Evolutionary conservation across 1,140 invertebrate genomes (phyloP).

Genomic region (Aricia agestis): DNA sequence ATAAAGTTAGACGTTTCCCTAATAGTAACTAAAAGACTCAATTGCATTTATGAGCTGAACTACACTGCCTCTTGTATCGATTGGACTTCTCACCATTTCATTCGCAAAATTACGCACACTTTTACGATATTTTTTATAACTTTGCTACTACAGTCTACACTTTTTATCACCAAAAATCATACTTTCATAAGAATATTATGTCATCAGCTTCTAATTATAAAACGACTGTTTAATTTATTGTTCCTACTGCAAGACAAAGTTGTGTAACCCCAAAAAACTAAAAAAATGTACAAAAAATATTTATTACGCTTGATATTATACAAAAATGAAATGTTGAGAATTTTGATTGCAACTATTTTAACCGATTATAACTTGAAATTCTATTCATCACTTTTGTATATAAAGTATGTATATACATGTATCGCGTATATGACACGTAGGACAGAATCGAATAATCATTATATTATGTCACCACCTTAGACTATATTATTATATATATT

Average conservation of each 20-base stretch:
- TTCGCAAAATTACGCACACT: neutral
- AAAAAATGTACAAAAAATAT: slow-evolving; percentile 13
- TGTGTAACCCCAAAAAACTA: slow-evolving; percentile 6
- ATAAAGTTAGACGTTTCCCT: slow-evolving; percentile 14
- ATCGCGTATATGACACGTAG: slow-evolving; percentile 37
- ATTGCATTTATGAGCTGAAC: slow-evolving; percentile 39
- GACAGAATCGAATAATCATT: slow-evolving; percentile 32
- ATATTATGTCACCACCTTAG: slow-evolving; percentile 53
- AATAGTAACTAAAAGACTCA: slow-evolving; percentile 34
- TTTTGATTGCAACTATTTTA: neutral
- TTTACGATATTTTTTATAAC: slow-evolving; percentile 2
- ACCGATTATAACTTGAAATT: slow-evolving; percentile 11
- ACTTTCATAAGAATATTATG: neutral
- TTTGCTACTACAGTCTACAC: neutral
- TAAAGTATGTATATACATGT: slow-evolving; percentile 65
- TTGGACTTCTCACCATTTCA: slow-evolving; percentile 6
- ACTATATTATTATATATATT: slow-evolving; percentile 61
- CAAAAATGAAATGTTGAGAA: neutral
- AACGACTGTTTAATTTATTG: neutral
- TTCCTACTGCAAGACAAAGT: slow-evolving; percentile 3
- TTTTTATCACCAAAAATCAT: neutral
- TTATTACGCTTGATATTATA: neutral
- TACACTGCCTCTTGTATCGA: slow-evolving; percentile 2
- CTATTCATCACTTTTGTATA: slow-evolving; percentile 42
- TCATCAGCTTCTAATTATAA: neutral